Base-by-base conservation (phyloP, 1,140 invertebrate genomes). In the Helicoverpa armigera region DNA sequence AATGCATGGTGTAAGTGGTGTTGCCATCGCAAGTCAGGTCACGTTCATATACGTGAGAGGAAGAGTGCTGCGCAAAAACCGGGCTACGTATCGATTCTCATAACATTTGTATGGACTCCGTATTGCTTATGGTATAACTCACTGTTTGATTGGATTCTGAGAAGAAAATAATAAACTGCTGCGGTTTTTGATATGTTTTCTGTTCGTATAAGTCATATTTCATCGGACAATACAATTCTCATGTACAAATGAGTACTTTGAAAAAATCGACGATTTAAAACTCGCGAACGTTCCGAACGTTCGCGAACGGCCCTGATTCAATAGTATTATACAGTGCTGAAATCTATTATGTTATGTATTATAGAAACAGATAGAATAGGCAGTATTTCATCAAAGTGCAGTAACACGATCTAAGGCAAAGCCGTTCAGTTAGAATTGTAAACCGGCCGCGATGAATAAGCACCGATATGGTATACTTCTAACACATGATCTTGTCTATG, bases 401-500 rank as follows among this genome's bases (percentile, higher is more conserved):
- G 13, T 74, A 74, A 74, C 70, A 63, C 58, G 58, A 50, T 63
- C 12, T 18, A 53, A 76, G 60, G 43, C 58, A 61, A 63, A 16
- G 74, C 43, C 35, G 58, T 63, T 61, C 58, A 51, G 56, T 75
- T 75, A 60, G 58, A 61, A 76, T 76, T 69, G 72, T 77, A 74
- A 72, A 69, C 63, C 35, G 63, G 51, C 76, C 61, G 23, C n/a
- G 50, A 53, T 78, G 51, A 54, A 53, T 67, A 74, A 18, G 14
- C 61, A 29, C 48, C 50, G 60, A 67, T 65, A 65, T 31, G 48
- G 29, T 35, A 35, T 18, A 54, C 50, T 67, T 69, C 18, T 78
- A 67, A 65, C 63, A 70, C 65, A 53, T 74, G 50, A 76, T 83
- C 65, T 76, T 70, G 74, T 50, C 56, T 61, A 73, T 82, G 50